These are phyloP conservation scores for Toxonevra muliebris DNA, from an alignment of 2,888 invertebrate species.

Conservation along the genomic window DNA sequence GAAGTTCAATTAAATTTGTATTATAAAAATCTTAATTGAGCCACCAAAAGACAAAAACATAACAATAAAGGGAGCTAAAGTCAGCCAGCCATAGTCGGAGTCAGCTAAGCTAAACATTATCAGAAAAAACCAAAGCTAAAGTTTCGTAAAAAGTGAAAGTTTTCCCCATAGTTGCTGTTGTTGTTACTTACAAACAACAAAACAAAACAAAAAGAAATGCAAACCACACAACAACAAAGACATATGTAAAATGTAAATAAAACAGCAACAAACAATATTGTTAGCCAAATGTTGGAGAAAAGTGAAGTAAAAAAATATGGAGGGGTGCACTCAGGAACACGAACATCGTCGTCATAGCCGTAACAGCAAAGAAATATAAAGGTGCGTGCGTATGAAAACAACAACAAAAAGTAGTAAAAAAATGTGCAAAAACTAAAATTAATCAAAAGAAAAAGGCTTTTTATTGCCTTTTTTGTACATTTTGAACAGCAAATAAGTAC, in stretches of 20 bases:
- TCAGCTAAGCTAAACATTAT: no score
- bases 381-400: slow-evolving; percentile 10
- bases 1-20: no score
- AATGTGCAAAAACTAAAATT: background rate
- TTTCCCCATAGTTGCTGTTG: slow-evolving; percentile 42
- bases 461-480: no score
- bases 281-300: no score
- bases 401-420: background rate
- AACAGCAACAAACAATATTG: slow-evolving; percentile 2
- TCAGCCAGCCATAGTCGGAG: no score
- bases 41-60: no score
- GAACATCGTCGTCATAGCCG: background rate
- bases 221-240: slow-evolving; percentile 14
- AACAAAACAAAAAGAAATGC: background rate
- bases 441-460: background rate
- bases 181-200: slow-evolving; percentile 6
- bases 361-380: background rate
- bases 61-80: no score
- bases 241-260: slow-evolving; percentile 16
- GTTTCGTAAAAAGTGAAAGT: slow-evolving; percentile 60
- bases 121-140: no score
- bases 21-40: no score
- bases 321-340: background rate
- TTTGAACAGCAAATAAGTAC: background rate
- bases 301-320: background rate